Evolutionary conservation across 2,113 vertebrate species (phyloP).

Genomic region (Hemiprocne comata): DNA sequence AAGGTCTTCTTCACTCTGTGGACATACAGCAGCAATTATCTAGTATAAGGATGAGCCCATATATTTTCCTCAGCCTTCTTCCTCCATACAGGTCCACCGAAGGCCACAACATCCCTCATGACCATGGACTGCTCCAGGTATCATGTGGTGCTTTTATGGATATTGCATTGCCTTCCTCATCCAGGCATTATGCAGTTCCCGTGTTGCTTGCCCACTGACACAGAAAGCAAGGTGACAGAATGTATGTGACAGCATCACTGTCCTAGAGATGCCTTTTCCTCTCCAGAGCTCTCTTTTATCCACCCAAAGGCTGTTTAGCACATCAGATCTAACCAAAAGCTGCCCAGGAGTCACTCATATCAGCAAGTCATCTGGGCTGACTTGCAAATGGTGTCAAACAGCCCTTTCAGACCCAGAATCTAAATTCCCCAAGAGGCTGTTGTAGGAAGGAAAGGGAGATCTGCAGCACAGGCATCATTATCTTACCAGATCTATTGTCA

Average conservation of each 20-base stretch:
- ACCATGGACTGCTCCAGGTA: not conserved
- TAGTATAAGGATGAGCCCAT: not conserved
- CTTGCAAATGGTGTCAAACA: not conserved
- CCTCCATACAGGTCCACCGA: not conserved
- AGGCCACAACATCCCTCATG: not conserved
- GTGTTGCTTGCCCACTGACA: not conserved
- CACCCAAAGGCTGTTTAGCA: not conserved
- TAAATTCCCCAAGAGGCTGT: not conserved
- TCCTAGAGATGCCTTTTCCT: not conserved
- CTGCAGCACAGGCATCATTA: not conserved
- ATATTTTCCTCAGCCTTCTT: not conserved
- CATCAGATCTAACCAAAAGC: not conserved
- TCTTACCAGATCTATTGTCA: constrained; percentile 11
- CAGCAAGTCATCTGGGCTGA: not conserved
- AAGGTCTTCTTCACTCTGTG: not conserved
- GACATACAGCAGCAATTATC: not conserved
- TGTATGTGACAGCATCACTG: not conserved
- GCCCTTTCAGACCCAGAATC: not conserved
- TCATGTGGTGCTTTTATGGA: not conserved
- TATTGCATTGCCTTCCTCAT: not conserved
- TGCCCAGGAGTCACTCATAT: not conserved
- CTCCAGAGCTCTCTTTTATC: not conserved
- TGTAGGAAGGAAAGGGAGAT: not conserved
- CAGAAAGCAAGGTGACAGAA: not conserved
- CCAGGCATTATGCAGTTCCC: not conserved